phyloP scores from a whole-genome alignment of 2,113 vertebrate species.

The human (Homo sapiens) region GRCh38 chr6:168913001-168913500 shows the following conservation, averaged over 20 bases:
- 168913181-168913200: neutral
- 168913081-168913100: neutral
- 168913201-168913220: neutral
- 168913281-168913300: neutral
- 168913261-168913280: neutral
- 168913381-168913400: too few relatives aligned
- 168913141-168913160: neutral
- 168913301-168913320: neutral
- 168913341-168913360: neutral
- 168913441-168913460: too few relatives aligned
- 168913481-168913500: too few relatives aligned
- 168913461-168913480: too few relatives aligned
- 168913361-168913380: neutral
- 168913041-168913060: neutral
- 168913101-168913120: neutral
- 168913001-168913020: neutral
- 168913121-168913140: neutral
- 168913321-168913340: neutral
- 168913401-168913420: too few relatives aligned
- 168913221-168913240: fast-evolving
- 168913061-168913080: neutral
- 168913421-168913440: too few relatives aligned
- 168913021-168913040: neutral
- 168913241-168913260: neutral
- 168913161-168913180: neutral